Evolutionary conservation across 2,113 vertebrate species (phyloP), one percentile per base, ranked within the genome.

Genomic region (Girardinichthys multiradiatus): DNA sequence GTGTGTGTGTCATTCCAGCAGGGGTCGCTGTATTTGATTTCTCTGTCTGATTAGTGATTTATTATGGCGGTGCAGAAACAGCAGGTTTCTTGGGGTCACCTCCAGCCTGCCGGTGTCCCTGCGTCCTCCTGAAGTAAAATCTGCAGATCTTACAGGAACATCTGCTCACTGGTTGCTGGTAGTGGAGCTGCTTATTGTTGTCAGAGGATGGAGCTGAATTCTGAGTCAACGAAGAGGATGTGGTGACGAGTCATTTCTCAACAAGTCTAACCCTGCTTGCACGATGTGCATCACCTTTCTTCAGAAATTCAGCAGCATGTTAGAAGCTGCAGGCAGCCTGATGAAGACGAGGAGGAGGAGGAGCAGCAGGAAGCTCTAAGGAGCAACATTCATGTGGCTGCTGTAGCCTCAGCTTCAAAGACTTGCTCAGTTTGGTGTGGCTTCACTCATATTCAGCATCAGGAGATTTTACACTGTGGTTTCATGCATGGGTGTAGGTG

Each of bases 181-280:
- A 10, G 35, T 28, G 57, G 30, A 68, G 66, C 60, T 26, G 51
- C 59, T 48, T 30, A 54, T 60, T 67, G 77, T 86, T 82, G 76
- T 80, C 70, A 59, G 63, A 79, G 69, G 79, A 81, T 78, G 74
- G 77, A 57, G 27, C 54, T 27, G 37, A 67, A 62, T 31, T 64
- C 33, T 70, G 66, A 79, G 35, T 39, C 1, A 37, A 87, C 85
- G 83, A 90, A 90, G 72, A 89, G 90, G 89, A 91, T 90, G 88
- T 92, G 89, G 87, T 90, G 85, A 81, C 65, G 24, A 86, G 84
- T 88, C 19, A 80, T 86, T 81, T 86, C 83, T 87, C 75, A 90
- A 85, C 61, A 64, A 60, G 70, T 37, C 35, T 31, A 67, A 69
- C 63, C 67, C 58, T 17, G 71, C 76, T 58, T 87, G 77, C 82